Conservation (phyloP, 2,797 vertebrate species). For the Oryzias dopingdopingensis region DNA sequence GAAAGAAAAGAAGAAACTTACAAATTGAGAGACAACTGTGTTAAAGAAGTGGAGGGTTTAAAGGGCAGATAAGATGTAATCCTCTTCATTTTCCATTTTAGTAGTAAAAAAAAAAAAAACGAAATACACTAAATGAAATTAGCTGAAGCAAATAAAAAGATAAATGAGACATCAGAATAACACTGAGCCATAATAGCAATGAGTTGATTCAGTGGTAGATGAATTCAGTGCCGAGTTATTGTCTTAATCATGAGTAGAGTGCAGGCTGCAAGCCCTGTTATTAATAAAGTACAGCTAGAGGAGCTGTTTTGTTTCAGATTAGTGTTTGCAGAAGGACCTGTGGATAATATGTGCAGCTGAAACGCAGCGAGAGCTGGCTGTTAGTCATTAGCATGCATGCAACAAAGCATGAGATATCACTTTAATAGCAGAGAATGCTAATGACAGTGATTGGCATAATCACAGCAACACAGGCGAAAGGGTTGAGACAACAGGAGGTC, state of each 20-base stretch:
- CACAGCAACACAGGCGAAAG: slow-evolving; percentile 57
- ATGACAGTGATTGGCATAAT: slow-evolving; percentile 76
- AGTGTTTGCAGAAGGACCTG: slow-evolving; percentile 28
- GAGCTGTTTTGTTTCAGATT: slow-evolving; percentile 40
- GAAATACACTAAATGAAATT: slow-evolving; percentile 11
- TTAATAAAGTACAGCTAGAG: slow-evolving; percentile 51
- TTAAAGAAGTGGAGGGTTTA: slow-evolving; percentile 57
- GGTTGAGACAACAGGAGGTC: slow-evolving; percentile 64
- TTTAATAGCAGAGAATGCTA: slow-evolving; percentile 66
- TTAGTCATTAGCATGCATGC: slow-evolving; percentile 65
- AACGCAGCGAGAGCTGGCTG: slow-evolving; percentile 24
- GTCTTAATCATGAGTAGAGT: slow-evolving; percentile 65
- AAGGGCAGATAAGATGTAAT: slow-evolving; percentile 51
- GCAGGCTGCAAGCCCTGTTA: slow-evolving; percentile 19
- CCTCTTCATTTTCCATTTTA: slow-evolving; percentile 46
- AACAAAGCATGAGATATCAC: slow-evolving; percentile 66
- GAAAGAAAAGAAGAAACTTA: slow-evolving; percentile 45
- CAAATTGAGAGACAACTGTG: slow-evolving; percentile 59
- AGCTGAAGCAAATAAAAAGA: slow-evolving; percentile 28
- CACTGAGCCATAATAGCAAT: slow-evolving; percentile 51
- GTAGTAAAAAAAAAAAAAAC: slow-evolving; percentile 6
- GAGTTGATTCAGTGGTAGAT: slow-evolving; percentile 52
- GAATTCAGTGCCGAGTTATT: slow-evolving; percentile 58
- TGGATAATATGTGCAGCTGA: slow-evolving; percentile 23
- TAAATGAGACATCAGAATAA: slow-evolving; percentile 42